Percentiles rank a stretch among this genome's conserved stretches.
These are phyloP conservation scores for Drosophila tristis DNA, from an alignment of 1,140 invertebrate genomes.

Conservation along the genomic window DNA sequence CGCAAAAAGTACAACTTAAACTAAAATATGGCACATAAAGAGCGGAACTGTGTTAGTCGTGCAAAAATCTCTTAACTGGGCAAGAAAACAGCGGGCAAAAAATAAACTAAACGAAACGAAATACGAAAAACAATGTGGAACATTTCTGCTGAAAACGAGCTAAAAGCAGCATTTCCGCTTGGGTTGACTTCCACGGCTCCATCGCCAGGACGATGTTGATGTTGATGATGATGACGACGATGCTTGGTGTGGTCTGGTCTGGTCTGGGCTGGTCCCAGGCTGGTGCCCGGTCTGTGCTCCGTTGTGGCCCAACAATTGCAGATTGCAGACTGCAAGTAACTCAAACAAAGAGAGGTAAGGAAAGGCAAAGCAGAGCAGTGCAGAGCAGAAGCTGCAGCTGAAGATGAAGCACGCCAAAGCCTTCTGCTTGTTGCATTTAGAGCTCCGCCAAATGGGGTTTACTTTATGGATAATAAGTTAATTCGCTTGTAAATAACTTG, in stretches of 20 bases:
- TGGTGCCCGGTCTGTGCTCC: conserved; percentile 29
- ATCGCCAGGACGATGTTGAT: conserved; percentile 17
- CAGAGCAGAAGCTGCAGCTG: too few relatives aligned
- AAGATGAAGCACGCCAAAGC: conserved; percentile 30
- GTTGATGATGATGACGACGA: conserved; percentile 26
- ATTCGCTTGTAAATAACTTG: conserved; percentile 81
- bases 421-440: conserved; percentile 69
- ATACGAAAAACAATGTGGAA: conserved; percentile 40
- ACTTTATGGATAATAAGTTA: conserved; percentile 81
- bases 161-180: conserved; percentile 81
- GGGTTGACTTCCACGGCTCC: conserved; percentile 69
- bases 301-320: conserved; percentile 62
- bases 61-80: conserved; percentile 56
- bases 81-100: conserved; percentile 32
- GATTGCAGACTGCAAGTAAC: conserved; percentile 66
- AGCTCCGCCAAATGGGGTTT: conserved; percentile 74
- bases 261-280: conserved; percentile 1
- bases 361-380: conserved; percentile 24
- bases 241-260: conserved; percentile 27
- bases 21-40: conserved; percentile 65
- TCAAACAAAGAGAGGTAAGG: conserved; percentile 65
- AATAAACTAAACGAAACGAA: conserved; percentile 23
- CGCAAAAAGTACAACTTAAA: conserved; percentile 28
- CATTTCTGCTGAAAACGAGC: conserved; percentile 73
- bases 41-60: conserved; percentile 72